phyloP scores from a whole-genome alignment of 2,888 invertebrate genomes.

The Odiellus spinosus region DNA sequence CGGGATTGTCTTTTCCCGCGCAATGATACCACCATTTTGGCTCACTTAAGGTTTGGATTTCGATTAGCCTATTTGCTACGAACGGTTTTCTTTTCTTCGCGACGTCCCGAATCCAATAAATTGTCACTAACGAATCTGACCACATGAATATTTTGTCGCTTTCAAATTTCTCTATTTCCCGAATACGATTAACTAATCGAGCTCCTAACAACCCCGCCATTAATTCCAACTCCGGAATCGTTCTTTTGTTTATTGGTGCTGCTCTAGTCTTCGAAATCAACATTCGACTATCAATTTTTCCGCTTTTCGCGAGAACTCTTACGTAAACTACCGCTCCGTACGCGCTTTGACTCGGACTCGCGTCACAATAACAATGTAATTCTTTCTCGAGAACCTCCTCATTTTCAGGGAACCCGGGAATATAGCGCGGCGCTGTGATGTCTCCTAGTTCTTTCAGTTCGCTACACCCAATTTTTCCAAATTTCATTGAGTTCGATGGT shows the following conservation, averaged over 20 bases:
- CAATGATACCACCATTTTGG: slow-evolving; percentile 20
- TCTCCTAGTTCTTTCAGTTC: slow-evolving; percentile 1
- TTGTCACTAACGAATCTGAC: slow-evolving; percentile 17
- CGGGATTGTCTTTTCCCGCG: slow-evolving; percentile 21
- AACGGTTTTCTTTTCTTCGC: slow-evolving; percentile 18
- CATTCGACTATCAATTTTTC: background rate
- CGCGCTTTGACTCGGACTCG: slow-evolving; percentile 12
- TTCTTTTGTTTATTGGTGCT: slow-evolving; percentile 17
- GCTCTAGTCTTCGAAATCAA: slow-evolving; percentile 16
- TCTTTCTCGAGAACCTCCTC: background rate
- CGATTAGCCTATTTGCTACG: slow-evolving; percentile 20
- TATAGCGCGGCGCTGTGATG: slow-evolving; percentile 6
- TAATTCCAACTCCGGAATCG: slow-evolving; percentile 20
- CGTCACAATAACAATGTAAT: slow-evolving; percentile 20
- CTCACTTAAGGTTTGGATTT: slow-evolving; percentile 15
- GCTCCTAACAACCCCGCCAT: slow-evolving; percentile 11
- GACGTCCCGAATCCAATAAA: slow-evolving; percentile 19
- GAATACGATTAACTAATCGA: slow-evolving; percentile 1
- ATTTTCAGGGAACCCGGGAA: background rate
- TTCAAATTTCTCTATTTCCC: background rate
- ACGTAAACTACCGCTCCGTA: slow-evolving; percentile 19
- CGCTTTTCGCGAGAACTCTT: background rate
- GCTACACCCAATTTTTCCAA: slow-evolving; percentile 1
- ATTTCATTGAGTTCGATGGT: slow-evolving; percentile 3
- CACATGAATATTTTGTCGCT: slow-evolving; percentile 7